Evolutionary conservation across 2,113 vertebrate genomes (phyloP).

Genomic region (Pitta sordida): DNA sequence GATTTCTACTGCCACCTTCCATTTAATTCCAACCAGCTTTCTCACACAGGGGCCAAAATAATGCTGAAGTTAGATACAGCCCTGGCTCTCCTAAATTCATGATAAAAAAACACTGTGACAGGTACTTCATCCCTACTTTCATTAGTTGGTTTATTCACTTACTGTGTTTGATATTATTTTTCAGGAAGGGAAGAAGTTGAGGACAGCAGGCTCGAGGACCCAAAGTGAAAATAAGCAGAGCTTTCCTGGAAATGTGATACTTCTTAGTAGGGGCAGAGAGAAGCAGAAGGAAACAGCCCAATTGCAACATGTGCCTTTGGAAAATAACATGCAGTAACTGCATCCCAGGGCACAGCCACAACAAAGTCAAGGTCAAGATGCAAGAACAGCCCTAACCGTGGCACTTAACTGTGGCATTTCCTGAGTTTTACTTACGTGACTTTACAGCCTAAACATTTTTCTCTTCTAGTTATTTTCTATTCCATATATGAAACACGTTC

Average conservation of each 20-base stretch:
- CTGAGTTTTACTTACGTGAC: background rate
- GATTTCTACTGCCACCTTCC: background rate
- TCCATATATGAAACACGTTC: slow-evolving; percentile 14
- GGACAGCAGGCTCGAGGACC: background rate
- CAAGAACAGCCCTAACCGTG: background rate
- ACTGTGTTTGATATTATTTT: background rate
- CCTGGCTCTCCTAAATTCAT: background rate
- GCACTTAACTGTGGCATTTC: slow-evolving; percentile 43
- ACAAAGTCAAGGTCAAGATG: slow-evolving; percentile 14
- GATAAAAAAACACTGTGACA: accelerated
- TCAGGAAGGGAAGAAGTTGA: background rate
- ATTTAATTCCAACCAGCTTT: background rate
- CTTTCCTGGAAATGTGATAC: background rate
- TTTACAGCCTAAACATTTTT: background rate
- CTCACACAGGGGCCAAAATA: background rate
- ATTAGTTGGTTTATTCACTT: background rate
- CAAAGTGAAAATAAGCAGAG: background rate
- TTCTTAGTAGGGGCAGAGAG: background rate
- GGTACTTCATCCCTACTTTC: background rate
- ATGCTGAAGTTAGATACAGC: background rate
- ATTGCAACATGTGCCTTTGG: background rate
- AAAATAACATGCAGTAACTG: background rate
- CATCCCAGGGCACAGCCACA: background rate
- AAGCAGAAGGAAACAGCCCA: background rate
- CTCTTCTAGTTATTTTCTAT: background rate